Evolutionary conservation across 2,797 vertebrate species (phyloP).

Genomic region (Luscinia megarhynchos): DNA sequence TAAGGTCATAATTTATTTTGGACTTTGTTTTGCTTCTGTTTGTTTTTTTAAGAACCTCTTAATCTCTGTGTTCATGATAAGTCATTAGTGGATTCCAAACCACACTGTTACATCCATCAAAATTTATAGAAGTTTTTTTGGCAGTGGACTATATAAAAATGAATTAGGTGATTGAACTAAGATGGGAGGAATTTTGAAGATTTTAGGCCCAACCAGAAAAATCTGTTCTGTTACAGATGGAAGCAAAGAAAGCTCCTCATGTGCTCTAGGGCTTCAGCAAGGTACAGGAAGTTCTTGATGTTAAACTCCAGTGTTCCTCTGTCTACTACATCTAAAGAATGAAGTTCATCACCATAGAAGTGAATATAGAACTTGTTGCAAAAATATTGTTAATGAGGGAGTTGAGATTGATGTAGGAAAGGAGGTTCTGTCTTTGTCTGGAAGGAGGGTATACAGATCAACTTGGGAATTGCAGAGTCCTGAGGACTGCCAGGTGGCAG

Average conservation of each 20-base stretch:
- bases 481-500: accelerated
- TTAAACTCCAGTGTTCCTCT: not conserved
- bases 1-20: not conserved
- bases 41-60: not conserved
- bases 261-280: not conserved
- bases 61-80: not conserved
- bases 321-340: not conserved
- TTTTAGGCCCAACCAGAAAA: not conserved
- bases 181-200: not conserved
- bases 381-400: not conserved
- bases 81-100: not conserved
- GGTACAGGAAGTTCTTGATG: not conserved
- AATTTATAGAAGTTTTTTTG: not conserved
- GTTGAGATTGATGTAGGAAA: not conserved
- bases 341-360: not conserved
- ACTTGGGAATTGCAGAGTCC: not conserved
- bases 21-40: not conserved
- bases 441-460: not conserved
- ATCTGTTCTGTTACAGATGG: not conserved
- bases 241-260: not conserved
- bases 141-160: not conserved
- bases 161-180: not conserved
- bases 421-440: not conserved
- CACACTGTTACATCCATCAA: not conserved
- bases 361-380: not conserved